A percentile compares a stretch with the other conserved stretches of the same genome.
phyloP scores from a whole-genome alignment of 2,888 invertebrate species.

The Aporophyla lueneburgensis region DNA sequence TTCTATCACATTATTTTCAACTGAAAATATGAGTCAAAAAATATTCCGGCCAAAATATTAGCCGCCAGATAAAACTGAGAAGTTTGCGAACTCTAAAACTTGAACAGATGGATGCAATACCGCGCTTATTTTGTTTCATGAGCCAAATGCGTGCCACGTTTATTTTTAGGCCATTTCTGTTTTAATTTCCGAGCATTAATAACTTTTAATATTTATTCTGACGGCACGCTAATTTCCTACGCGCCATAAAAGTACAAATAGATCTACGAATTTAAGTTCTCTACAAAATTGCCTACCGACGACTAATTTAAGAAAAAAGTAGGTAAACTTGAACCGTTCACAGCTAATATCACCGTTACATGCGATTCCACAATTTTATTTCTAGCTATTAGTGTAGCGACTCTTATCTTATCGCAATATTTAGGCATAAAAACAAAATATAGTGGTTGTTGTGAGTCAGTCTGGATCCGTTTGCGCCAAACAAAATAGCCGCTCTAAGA shows the following conservation, averaged over 20 bases:
- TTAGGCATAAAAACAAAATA: slow-evolving; percentile 86
- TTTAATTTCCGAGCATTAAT: slow-evolving; percentile 43
- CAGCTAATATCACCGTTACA: slow-evolving; percentile 88
- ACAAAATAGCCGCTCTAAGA: slow-evolving; percentile 73
- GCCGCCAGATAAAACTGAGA: slow-evolving; percentile 44
- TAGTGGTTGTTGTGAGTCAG: slow-evolving; percentile 77
- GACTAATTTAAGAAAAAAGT: slow-evolving; percentile 83
- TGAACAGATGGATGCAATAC: slow-evolving; percentile 60
- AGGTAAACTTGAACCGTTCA: slow-evolving; percentile 85
- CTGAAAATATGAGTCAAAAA: slow-evolving; percentile 12
- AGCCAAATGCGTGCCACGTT: slow-evolving; percentile 50
- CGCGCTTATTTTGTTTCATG: slow-evolving; percentile 58
- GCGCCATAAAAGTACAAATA: slow-evolving; percentile 48
- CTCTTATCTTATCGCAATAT: slow-evolving; percentile 87
- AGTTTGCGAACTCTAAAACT: slow-evolving; percentile 57
- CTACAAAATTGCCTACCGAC: slow-evolving; percentile 77
- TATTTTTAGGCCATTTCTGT: slow-evolving; percentile 55
- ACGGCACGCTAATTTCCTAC: slow-evolving; percentile 34
- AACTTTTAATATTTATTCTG: slow-evolving; percentile 52
- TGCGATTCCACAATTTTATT: slow-evolving; percentile 90
- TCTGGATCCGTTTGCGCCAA: slow-evolving; percentile 72
- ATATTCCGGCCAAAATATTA: slow-evolving; percentile 23
- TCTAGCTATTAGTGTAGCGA: slow-evolving; percentile 84
- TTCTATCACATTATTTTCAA: not conserved
- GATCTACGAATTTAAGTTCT: slow-evolving; percentile 72